Base-by-base conservation (phyloP, 1,140 invertebrate genomes). In the Phymastichus coffea region DNA sequence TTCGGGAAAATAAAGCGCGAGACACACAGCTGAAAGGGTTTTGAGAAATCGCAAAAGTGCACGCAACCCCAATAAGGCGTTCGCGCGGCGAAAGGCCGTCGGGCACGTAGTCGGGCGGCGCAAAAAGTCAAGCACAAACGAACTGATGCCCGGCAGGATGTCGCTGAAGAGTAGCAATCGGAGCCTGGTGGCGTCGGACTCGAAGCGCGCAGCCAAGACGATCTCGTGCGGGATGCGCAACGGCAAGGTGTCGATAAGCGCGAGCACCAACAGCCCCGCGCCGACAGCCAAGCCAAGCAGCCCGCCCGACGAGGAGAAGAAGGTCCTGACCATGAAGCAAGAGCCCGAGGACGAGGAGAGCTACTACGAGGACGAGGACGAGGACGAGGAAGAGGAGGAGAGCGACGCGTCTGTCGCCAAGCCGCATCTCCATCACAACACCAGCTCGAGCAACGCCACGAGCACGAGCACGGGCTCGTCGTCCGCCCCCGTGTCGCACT, bases 281-380 rank as follows among this genome's bases (percentile, higher is more conserved):
- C 10, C 37, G n/a, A 4, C 37, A n/a, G 37, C 41, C 28, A 33
- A 12, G 6, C 28, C 28, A 6, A 33, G 28, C 28, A 33, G 28
- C 28, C 28, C 28, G 28, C 15, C 38, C 20, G 25, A n/a, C 17
- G 12, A 2, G 2, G 30, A 43, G 6, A 41, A 53, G 22, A 22
- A 49, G 12, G 35, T 61, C 2, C 22, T 69, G 7, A 49, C 61
- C 15, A 72, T 79, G 74, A 79, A 79, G 52, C 75, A 78, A 40
- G 76, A 79, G 25, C 75, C 73, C 35, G 74, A 79, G 12, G 71
- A 73, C 23, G 75, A 78, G 8, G 73, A 79, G 28, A 7, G 6
- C 2, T 72, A 74, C 2, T 73, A 66, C 15, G 72, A 67, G 7
- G 46, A 70, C 37, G 70, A 76, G 60, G 70, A 74, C 7, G 57